Base-by-base conservation (phyloP, 1,140 invertebrate genomes). In the Tetramorium parvispinum region DNA sequence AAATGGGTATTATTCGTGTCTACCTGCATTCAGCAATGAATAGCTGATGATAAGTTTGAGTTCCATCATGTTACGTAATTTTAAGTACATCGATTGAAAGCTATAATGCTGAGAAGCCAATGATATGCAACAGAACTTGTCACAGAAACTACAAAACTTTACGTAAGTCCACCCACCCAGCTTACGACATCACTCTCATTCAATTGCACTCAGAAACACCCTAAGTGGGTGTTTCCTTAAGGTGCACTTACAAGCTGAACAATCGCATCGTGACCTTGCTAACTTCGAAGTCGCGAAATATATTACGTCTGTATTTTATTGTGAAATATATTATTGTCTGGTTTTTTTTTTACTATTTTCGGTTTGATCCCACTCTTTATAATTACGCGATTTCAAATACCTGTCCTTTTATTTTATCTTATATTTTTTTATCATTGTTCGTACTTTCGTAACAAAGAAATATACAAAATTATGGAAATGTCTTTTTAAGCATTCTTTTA, bases 181-280 rank as follows among this genome's bases (percentile, higher is more conserved):
- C 24, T 83, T 83, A 83, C 53, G 66, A 37, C 40, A 73, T 32
- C 13, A 40, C 66, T 83, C 18, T 59, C 40, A 49, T 83, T 81
- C 51, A 70, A 70, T 70, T 46, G 40, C 51, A 43, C 18, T 18
- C 21, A 32, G 21, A 82, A 82, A 57, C 21, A 21, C 2, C 51
- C 37, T 53, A 43, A n/a, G n/a, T n/a, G 43, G 8, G 37, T 68
- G 51, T 73, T 55, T 68, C 63, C 63, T 32, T 32, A 32, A 32
- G 10, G 16, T 68, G 32, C 32, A 55, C 32, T 70, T 70, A 27
- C 32, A 18, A 40, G 6, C 24, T 49, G 37, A 73, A 82, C 51
- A 59, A 73, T 83, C 16, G 46, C 16, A 10, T 40, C 18, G 10
- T 32, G 65, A 81, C 68, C 66, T 71, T 57, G 51, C 51, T 71